phyloP scores from a whole-genome alignment of 2,888 invertebrate genomes.

The Cistogaster globosa region DNA sequence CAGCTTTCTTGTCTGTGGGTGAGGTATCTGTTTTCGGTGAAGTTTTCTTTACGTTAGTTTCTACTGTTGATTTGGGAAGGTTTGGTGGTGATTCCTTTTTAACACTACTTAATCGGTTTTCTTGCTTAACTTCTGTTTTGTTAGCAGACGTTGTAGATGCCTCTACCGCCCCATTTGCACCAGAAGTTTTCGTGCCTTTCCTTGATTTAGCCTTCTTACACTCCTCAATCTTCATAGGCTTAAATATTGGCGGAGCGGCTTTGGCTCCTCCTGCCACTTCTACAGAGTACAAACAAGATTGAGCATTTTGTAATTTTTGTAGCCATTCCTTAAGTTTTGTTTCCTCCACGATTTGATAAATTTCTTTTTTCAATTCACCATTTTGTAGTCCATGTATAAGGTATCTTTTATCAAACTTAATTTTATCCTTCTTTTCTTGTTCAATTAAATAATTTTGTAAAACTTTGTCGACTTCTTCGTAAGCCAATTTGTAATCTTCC shows the following conservation, averaged over 20 bases:
- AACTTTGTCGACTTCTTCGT: conserved; percentile 76
- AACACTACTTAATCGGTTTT: conserved; percentile 45
- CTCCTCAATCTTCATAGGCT: conserved; percentile 74
- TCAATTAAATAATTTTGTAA: conserved; percentile 74
- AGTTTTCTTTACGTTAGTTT: conserved; percentile 39
- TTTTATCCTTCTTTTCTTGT: conserved; percentile 75
- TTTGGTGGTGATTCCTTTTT: conserved; percentile 31
- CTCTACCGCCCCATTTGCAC: conserved; percentile 48
- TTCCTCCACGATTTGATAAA: conserved; percentile 78
- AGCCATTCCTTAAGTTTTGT: conserved; percentile 76
- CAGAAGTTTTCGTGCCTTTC: not conserved
- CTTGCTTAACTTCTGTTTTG: conserved; percentile 65
- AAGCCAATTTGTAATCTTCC: conserved; percentile 78
- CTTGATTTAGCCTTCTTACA: conserved; percentile 73
- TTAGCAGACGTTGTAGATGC: not conserved
- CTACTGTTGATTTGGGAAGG: not conserved
- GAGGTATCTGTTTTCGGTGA: conserved; percentile 31
- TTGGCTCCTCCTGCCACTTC: conserved; percentile 80
- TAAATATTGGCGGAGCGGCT: conserved; percentile 76
- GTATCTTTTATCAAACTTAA: conserved; percentile 78
- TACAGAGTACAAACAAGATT: conserved; percentile 78
- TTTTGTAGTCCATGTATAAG: conserved; percentile 71
- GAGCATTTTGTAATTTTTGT: conserved; percentile 74
- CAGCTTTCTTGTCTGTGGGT: conserved; percentile 51
- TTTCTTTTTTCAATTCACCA: conserved; percentile 72